Base-by-base conservation (phyloP, 2,113 vertebrate genomes). In the Corythaixoides concolor region DNA sequence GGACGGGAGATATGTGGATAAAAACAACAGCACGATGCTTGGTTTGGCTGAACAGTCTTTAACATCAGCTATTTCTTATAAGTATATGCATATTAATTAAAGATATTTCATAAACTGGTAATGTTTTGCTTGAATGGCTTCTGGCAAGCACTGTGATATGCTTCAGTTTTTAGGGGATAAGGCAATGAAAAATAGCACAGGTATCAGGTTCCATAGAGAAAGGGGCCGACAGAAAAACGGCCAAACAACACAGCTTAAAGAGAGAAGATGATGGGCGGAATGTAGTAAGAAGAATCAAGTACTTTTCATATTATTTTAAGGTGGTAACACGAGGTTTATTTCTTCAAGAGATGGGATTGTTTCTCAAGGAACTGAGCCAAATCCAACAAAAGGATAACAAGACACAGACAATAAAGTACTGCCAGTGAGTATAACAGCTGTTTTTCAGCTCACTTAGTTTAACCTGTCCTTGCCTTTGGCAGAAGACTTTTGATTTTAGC, bases 301-400 rank as follows among this genome's bases (percentile, higher is more conserved):
- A 89, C 91, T 92, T 95, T 91, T 95, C 18, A 0, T 95, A 89
- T 89, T 96, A 95, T 82, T 91, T 95, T 96, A 91, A 97, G 96
- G 96, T 97, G 95, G 95, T 82, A 95, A 97, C 91, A 95, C 55
- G 74, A 95, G 84, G 89, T 92, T 95, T 96, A 89, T 95, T 95
- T 96, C 93, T 95, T 90, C 88, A 90, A 73, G 89, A 96, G 78
- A 96, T 95, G 60, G 64, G 93, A 95, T 69, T 93, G 85, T 80
- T 95, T 96, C 90, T 94, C n/a, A 91, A 96, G 96, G 95, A 97
- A 78, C 89, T 59, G 74, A 87, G 93, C 95, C 96, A 97, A 97
- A 66, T 68, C 81, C 94, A 96, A 95, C 95, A 95, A 74, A 94
- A 88, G 69, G 67, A 84, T 95, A 96, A 97, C 95, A 94, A 93